Base-by-base conservation (phyloP, 2,797 vertebrate species). In the Erpetoichthys calabaricus region DNA sequence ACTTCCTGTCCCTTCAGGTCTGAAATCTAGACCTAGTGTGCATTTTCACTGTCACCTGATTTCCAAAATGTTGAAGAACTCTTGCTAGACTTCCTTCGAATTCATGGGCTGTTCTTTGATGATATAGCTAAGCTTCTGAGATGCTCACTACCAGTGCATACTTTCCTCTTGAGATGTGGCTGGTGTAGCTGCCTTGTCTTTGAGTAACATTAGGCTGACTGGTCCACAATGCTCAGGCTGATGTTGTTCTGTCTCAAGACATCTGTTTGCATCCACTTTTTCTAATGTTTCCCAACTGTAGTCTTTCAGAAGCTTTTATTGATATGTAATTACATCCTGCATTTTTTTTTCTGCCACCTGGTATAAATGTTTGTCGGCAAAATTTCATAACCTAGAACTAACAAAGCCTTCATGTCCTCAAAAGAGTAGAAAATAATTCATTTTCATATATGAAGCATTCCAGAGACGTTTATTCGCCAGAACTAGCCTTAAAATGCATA, bases 101-200 rank as follows among this genome's bases (percentile, higher is more conserved):
- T 91, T 89, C 85, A 66, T 84, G 88, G 83, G 87, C 81, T 88
- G 87, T 67, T 80, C 81, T 67, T 74, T 76, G 80, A 77, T 75
- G 84, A 80, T 87, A 89, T 90, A 90, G 91, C 91, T 96, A 94
- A 89, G 85, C 85, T 91, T 76, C 80, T 83, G 73, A 84, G 90
- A 77, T 75, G 86, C 91, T 92, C 82, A 91, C 93, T 97, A 96
- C 80, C 86, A 86, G 82, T 81, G 89, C 88, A 91, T 89, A 88
- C 83, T 82, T 86, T 90, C 86, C 86, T 82, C 94, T 88, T 86
- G 83, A 82, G 88, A 79, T 86, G 89, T 81, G 84, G 89, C 81
- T 90, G 85, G 89, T 77, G 86, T 80, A 83, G 90, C 90, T 87
- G 90, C 88, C 89, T 92, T 74, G 84, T 85, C 86, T 87, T 83